Percentiles rank a stretch among this genome's conserved stretches.
Conservation (phyloP, 2,797 vertebrate genomes). For the Enteromius trimaculatus region DNA sequence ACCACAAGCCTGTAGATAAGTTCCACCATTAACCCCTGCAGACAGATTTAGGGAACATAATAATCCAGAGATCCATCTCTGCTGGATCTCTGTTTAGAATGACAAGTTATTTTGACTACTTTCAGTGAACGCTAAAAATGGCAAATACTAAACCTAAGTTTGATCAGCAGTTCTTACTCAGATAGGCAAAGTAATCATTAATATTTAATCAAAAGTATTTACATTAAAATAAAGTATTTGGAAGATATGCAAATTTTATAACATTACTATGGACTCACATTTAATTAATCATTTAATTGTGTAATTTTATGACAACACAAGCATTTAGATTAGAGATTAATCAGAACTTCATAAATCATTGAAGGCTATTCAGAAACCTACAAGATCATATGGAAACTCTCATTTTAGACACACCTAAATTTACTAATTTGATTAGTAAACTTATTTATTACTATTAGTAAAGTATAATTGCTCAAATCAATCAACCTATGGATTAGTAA, state of each 20-base stretch:
- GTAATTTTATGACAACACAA: background rate
- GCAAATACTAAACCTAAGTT: background rate
- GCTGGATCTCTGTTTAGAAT: background rate
- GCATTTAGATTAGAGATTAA: background rate
- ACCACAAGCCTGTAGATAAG: background rate
- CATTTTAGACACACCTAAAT: background rate
- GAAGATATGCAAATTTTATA: background rate
- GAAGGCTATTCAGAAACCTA: background rate
- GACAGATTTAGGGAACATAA: background rate
- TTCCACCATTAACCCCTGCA: background rate
- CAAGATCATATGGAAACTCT: background rate
- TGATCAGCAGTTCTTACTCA: background rate
- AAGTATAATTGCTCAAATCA: background rate
- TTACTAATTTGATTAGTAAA: background rate
- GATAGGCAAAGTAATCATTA: background rate
- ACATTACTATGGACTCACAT: background rate
- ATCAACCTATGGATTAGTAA: background rate
- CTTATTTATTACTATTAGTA: background rate
- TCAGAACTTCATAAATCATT: background rate
- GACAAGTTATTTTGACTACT: background rate
- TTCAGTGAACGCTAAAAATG: background rate
- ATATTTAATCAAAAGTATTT: background rate
- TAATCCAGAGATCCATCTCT: too few species aligned
- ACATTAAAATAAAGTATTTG: background rate
- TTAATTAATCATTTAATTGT: background rate